Base-by-base conservation (phyloP, 2,888 invertebrate species). In the Xylophagus ater region DNA sequence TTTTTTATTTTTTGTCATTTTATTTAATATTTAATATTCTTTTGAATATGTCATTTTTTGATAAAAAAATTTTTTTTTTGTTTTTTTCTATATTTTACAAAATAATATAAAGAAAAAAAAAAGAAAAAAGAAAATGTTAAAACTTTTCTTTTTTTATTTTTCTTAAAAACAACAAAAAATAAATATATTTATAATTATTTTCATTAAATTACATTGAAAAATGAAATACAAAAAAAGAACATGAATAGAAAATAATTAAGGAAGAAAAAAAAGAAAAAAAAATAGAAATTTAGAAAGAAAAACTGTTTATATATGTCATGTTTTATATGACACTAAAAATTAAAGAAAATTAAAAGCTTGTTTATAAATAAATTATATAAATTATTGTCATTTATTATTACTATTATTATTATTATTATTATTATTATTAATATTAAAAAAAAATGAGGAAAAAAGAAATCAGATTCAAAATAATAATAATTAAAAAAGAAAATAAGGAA, bases 271-370 rank as follows among this genome's bases (percentile, higher is more conserved):
- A 15, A 25, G 15, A 21, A 17, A 15, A 29, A 29, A 37, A 37
- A n/a, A n/a, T n/a, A n/a, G n/a, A n/a, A n/a, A n/a, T n/a, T n/a
- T n/a, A n/a, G n/a, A n/a, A n/a, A n/a, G n/a, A n/a, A 28, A 23
- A 25, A 10, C 12, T 19, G 15, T 26, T 35, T 13, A 35, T 28
- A 34, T 38, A 40, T 25, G 44, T 44, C 44, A 44, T 44, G 44
- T 44, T 44, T 44, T 44, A 44, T 44, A 44, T 44, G 44, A 41
- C 43, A 9, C 8, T 24, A 24, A 40, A 43, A 24, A 8, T 17
- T 31, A 15, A 33, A 33, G 31, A 37, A 37, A 29, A 34, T 26
- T 34, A 37, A 34, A 32, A 33, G 17, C 20, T 34, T 37, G 29
- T 25, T 9, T 12, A 41, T 25, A 31, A 23, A 32, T 35, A 32